Evolutionary conservation across 2,797 vertebrate genomes (phyloP), one percentile per base, ranked within the genome.

Genomic region (Hypotaenidia okinawae): DNA sequence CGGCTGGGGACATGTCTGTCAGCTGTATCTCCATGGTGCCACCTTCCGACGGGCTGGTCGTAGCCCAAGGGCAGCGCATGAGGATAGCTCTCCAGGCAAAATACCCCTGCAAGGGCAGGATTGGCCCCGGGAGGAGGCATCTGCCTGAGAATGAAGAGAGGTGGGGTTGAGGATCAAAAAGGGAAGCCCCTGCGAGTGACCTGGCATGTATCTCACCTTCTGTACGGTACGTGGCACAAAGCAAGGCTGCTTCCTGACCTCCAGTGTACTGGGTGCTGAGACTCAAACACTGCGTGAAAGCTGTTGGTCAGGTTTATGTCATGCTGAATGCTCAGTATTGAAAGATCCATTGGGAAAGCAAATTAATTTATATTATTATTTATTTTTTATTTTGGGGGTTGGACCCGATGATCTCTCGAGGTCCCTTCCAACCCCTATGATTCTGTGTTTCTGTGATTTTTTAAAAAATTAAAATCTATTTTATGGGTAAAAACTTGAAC

Each of bases 31-130:
- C 90, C 91, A 32, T 15, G 94, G 74, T 91, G 94, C 94, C 95
- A 94, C 87, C 94, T 96, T 93, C 94, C 3, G 77, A 79, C 90
- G 16, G 86, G 62, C 90, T 41, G 77, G 27, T 15, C 3, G 13
- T 63, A 19, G 62, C 12, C 4, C 43, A 45, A 19, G 43, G 43
- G 0, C 47, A 4, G 18, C 7, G 2, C 18, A 43, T 4, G 10
- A n/a, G n/a, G 73, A 33, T 32, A 15, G 52, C 39, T 74, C 61
- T 8, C 2, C 58, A 54, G 43, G 55, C 33, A 43, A 24, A 58
- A 22, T 0, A 11, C 5, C 6, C 5, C 51, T 32, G 59, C 30
- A 1, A 16, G 62, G 61, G 16, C 1, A 9, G 39, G 18, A 66
- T 2, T 9, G 45, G 33, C 14, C 62, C 49, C 14, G 9, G 1